Conservation (phyloP, 2,113 vertebrate genomes). For the Prunella fulvescens region DNA sequence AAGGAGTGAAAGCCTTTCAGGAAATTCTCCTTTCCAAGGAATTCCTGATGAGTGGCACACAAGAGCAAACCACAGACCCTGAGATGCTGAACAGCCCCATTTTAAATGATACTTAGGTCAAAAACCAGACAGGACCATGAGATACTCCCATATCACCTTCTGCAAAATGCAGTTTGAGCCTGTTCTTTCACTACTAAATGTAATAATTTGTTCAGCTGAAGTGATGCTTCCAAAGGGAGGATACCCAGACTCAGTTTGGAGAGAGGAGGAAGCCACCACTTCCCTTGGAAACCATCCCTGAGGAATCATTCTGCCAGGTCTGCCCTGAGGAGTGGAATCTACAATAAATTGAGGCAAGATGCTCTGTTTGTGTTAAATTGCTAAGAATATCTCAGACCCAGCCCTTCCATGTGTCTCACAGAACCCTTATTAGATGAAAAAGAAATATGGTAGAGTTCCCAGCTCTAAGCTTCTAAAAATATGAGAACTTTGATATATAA, state of each 20-base stretch:
- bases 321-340: fast-evolving
- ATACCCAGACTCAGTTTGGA: fast-evolving
- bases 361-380: neutral
- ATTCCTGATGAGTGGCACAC: neutral
- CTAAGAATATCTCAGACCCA: neutral
- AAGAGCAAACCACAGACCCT: neutral
- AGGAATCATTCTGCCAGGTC: neutral
- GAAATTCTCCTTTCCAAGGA: neutral
- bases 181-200: neutral
- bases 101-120: neutral
- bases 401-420: neutral
- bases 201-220: neutral
- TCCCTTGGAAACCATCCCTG: neutral
- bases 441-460: neutral
- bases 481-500: neutral
- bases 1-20: neutral
- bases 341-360: neutral
- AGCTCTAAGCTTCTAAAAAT: neutral
- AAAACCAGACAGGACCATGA: neutral
- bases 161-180: neutral
- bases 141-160: neutral
- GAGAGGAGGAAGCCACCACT: neutral
- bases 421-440: neutral
- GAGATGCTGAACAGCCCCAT: neutral
- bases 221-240: neutral